Conservation (phyloP, 2,797 vertebrate genomes). For the Parauchenoglanis ngamensis region DNA sequence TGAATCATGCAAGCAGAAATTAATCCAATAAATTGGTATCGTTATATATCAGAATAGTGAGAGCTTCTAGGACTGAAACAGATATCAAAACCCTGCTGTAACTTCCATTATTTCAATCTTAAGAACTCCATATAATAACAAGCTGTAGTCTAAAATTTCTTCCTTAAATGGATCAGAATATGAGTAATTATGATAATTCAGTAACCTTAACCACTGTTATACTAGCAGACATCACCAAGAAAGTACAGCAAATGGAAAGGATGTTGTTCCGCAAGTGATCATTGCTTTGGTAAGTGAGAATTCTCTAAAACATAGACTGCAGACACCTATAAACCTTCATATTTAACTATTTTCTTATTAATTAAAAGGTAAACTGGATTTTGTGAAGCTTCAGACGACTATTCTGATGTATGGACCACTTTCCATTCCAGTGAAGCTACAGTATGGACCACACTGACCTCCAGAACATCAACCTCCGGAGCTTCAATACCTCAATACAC, state of each 20-base stretch:
- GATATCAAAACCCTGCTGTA: not conserved
- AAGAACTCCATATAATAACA: not conserved
- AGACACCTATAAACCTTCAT: conserved; percentile 10
- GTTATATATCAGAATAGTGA: not conserved
- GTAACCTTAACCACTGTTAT: conserved; percentile 67
- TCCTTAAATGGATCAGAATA: not conserved
- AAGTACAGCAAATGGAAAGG: conserved; percentile 72
- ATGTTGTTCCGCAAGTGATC: conserved; percentile 60
- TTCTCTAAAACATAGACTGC: conserved; percentile 4
- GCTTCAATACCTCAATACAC: conserved; percentile 3
- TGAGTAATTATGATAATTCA: not conserved
- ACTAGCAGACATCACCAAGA: conserved; percentile 73
- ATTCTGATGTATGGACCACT: not conserved
- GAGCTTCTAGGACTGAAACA: not conserved
- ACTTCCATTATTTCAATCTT: not conserved
- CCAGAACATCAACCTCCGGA: not conserved
- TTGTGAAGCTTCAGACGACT: not conserved
- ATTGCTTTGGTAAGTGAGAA: conserved; percentile 55
- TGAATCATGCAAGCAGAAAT: not conserved
- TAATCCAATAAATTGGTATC: not conserved
- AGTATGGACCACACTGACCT: not conserved
- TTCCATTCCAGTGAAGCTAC: conserved; percentile 3
- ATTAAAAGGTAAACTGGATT: conserved; percentile 44
- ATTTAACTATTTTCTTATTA: conserved; percentile 62
- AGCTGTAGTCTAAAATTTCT: not conserved